phyloP scores from a whole-genome alignment of 2,113 vertebrate species.

The Tachysurus fulvidraco region DNA sequence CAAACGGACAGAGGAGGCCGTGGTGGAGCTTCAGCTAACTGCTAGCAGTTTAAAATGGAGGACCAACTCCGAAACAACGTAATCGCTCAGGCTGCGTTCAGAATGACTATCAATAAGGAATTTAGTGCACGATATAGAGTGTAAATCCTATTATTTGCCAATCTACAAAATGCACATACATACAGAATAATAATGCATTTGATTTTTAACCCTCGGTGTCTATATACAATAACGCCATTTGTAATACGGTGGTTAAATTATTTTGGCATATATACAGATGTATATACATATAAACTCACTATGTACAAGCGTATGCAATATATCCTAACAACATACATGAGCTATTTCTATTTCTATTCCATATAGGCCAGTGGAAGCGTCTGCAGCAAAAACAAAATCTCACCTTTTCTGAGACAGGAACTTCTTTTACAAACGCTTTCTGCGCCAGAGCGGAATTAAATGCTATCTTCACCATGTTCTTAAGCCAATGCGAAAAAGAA shows the following conservation, averaged over 20 bases:
- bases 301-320: background rate
- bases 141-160: background rate
- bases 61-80: background rate
- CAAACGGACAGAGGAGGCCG: background rate
- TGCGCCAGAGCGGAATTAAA: conserved; percentile 82
- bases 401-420: conserved; percentile 75
- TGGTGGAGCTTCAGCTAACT: too few species aligned
- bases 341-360: too few species aligned
- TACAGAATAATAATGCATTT: background rate
- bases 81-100: background rate
- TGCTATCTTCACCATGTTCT: conserved; percentile 83
- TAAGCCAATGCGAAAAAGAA: background rate
- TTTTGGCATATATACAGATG: background rate
- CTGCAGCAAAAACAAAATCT: conserved; percentile 28
- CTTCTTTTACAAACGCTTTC: conserved; percentile 76
- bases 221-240: background rate
- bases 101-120: background rate
- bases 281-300: background rate
- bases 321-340: too few species aligned
- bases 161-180: too few species aligned
- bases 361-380: background rate
- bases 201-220: background rate
- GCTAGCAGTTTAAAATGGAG: background rate
- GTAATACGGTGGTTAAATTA: background rate
- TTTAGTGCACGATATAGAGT: background rate